Conservation (phyloP, 2,113 vertebrate genomes). For the Litocranius walleri region DNA sequence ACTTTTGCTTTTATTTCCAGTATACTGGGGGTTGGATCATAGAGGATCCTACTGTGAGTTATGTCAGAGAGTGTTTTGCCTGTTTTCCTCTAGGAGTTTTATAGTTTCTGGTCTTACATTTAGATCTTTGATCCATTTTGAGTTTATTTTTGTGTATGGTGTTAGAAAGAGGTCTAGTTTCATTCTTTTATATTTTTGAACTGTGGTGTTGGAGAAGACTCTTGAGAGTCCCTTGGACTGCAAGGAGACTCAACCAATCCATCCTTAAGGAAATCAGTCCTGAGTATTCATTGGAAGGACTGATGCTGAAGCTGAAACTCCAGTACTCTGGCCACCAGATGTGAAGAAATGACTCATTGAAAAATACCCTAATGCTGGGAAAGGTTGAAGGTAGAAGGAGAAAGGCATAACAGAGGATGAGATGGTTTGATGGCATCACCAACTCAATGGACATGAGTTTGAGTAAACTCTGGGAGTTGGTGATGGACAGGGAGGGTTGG, state of each 20-base stretch:
- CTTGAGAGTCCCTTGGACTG: neutral
- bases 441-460: neutral
- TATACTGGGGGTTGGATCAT: no score
- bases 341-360: fast-evolving
- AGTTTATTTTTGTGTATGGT: no score
- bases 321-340: neutral
- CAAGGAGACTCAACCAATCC: neutral
- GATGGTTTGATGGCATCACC: neutral
- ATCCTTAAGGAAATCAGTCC: neutral
- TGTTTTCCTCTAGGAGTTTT: no score
- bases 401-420: neutral
- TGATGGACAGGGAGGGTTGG: neutral
- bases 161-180: no score
- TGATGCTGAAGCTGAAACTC: neutral
- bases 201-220: neutral
- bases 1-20: no score
- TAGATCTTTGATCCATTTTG: no score
- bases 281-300: neutral
- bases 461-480: neutral
- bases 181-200: neutral
- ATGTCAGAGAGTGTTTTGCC: no score
- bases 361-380: neutral
- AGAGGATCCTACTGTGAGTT: no score
- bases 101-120: no score
- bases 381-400: neutral